Base-by-base conservation (phyloP, 2,888 invertebrate genomes). In the Caenorhabditis angaria region DNA sequence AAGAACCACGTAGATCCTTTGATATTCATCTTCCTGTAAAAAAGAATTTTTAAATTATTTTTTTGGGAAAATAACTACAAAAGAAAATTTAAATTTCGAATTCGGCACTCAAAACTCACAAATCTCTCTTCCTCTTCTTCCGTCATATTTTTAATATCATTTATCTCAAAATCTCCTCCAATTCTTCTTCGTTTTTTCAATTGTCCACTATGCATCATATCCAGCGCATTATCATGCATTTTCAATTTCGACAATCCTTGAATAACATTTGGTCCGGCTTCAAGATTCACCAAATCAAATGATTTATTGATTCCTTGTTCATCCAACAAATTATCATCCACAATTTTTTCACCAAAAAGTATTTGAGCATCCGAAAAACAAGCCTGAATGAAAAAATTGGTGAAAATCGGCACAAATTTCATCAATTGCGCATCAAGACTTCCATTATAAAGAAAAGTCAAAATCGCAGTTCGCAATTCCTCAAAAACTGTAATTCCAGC, bases 191-290 rank as follows among this genome's bases (percentile, higher is more conserved):
- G 28, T 28, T 51, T 28, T 32, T 71, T 71, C 35, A 72, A 32
- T 50, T 65, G 57, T 41, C 72, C 72, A 10, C 55, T 65, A 53
- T 72, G 72, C 20, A 65, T 41, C 72, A 72, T 68, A 24, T 68
- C 65, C 12, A 68, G 41, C 0, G 61, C 68, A 2, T 57, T 54
- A 32, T 72, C 61, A 8, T 35, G 25, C 65, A 72, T 65, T 59
- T 51, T 32, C 14, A 72, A 20, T 0, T 55, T 35, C 29, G n/a
- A 35, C 20, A 72, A 12, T 8, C 48, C 59, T 1, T 58, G 65
- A 2, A 72, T 14, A 14, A 68, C 59, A 5, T 65, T 59, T 5
- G 67, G 65, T 18, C 72, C 72, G 18, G 64, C 50, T 35, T 61
- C 68, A 12, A 72, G 6, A 8, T 55, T 29, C 1, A 18, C 18